Base-by-base conservation (phyloP, 1,140 invertebrate genomes). In the Tetranychus urticae region DNA sequence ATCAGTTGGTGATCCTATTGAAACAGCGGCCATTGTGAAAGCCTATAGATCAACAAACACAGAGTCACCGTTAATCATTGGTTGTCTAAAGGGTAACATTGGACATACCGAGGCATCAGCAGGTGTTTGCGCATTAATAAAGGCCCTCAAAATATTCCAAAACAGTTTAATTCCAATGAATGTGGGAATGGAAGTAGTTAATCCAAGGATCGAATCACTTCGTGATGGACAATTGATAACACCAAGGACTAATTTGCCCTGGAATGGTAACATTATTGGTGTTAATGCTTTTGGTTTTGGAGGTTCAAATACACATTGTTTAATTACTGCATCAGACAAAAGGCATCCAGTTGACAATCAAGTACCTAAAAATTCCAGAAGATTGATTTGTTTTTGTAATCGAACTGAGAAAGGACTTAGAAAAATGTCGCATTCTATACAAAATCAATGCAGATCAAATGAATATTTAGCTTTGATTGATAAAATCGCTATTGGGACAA, bases 41-140 rank as follows among this genome's bases (percentile, higher is more conserved):
- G 77, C 89, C 3, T 83, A 92, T 68, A 86, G 84, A 62, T 78
- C 76, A 3, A 78, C 78, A 4, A 74, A 67, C 33, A 57, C 78
- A 14, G 10, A 42, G 5, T 73, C 71, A 1, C 87, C 90, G 2
- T 73, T 97, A 33, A 70, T 93, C 2, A 82, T 98, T 68, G 93
- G 93, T 2, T 94, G 91, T 0, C 84, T 94, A 0, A 98, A 98
- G 71, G 92, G 88, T 1, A 98, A 97, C 72, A 94, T 97, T 87
- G 93, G 93, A 0, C 93, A 98, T 69, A 82, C 90, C 3, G 92
- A 97, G 72, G 84, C 89, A 5, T 88, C 88, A 0, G 96, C 91
- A 23, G 66, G 89, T 62, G 72, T 87, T 86, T 48, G 70, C 93
- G 0, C 88, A 86, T 69, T 85, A 88, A 0, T 74, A 94, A 78